A percentile compares a stretch with the other conserved stretches of the same genome.
Evolutionary conservation across 2,888 invertebrate species (phyloP).

Genomic region (Aleiodes leptofemur): DNA sequence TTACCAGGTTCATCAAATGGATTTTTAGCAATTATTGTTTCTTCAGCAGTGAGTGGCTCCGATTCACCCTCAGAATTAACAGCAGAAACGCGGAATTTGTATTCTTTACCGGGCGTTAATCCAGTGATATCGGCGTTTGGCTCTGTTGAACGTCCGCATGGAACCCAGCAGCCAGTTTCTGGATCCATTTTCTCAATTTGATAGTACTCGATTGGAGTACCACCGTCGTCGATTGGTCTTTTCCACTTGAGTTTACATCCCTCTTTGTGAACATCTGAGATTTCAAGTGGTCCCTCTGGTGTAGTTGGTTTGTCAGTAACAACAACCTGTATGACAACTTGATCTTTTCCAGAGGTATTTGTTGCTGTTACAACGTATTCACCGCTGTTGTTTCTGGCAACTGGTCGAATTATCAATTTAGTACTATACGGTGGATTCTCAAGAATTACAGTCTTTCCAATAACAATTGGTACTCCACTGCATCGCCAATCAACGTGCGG

Average conservation of each 20-base stretch:
- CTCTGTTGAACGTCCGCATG: slow-evolving; percentile 89
- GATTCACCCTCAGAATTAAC: slow-evolving; percentile 98
- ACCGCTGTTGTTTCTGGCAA: slow-evolving; percentile 88
- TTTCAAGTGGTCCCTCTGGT: slow-evolving; percentile 93
- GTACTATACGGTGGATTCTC: slow-evolving; percentile 93
- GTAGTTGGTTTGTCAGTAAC: slow-evolving; percentile 91
- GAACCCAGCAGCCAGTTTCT: slow-evolving; percentile 92
- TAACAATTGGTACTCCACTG: slow-evolving; percentile 85
- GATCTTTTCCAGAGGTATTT: slow-evolving; percentile 92
- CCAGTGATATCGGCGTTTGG: slow-evolving; percentile 89
- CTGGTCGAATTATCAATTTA: slow-evolving; percentile 89
- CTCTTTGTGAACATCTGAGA: slow-evolving; percentile 93
- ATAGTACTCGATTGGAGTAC: slow-evolving; percentile 95
- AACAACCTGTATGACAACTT: slow-evolving; percentile 87
- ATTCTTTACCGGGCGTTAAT: slow-evolving; percentile 93
- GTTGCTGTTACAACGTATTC: slow-evolving; percentile 91
- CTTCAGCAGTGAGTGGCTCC: slow-evolving; percentile 91
- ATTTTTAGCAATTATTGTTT: slow-evolving; percentile 96
- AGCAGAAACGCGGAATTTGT: slow-evolving; percentile 96
- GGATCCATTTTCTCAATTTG: slow-evolving; percentile 96
- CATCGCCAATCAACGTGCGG: slow-evolving; percentile 96
- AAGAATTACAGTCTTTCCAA: slow-evolving; percentile 84
- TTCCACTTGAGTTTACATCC: slow-evolving; percentile 98
- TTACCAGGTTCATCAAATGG: slow-evolving; percentile 95
- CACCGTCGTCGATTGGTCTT: slow-evolving; percentile 95